A percentile compares a stretch with the other conserved stretches of the same genome.
These are phyloP conservation scores for Galeruca laticollis DNA, from an alignment of 2,888 invertebrate species.

Conservation along the genomic window DNA sequence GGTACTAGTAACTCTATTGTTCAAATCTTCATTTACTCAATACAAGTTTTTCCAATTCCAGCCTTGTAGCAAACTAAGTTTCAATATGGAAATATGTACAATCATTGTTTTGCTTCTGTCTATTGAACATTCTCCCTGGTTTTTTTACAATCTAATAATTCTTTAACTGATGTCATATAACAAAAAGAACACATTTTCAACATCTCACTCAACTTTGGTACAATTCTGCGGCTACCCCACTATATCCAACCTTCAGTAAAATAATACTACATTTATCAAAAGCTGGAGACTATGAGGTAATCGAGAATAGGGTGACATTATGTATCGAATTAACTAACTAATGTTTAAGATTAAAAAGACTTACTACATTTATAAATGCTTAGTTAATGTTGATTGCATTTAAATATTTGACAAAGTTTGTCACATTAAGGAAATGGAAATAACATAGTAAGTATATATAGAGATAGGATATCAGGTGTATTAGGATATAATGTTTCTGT, in stretches of 20 bases:
- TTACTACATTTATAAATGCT: too few relatives aligned
- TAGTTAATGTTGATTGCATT: too few relatives aligned
- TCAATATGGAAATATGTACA: background rate
- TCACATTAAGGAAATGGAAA: too few relatives aligned
- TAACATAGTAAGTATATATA: too few relatives aligned
- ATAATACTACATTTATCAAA: slow-evolving; percentile 29
- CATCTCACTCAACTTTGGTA: slow-evolving; percentile 64
- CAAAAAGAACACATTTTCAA: slow-evolving; percentile 60
- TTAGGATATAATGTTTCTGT: too few relatives aligned
- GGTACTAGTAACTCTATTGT: too few relatives aligned
- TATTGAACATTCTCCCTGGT: slow-evolving; percentile 20
- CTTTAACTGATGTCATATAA: slow-evolving; percentile 48
- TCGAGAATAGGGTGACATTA: slow-evolving; percentile 43
- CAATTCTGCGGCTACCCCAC: slow-evolving; percentile 48
- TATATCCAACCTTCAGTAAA: slow-evolving; percentile 26
- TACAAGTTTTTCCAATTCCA: background rate
- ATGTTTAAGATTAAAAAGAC: too few relatives aligned
- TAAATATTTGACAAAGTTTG: too few relatives aligned
- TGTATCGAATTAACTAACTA: slow-evolving; percentile 37
- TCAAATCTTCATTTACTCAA: too few relatives aligned
- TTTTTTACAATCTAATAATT: slow-evolving; percentile 50
- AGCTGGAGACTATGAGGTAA: slow-evolving; percentile 45
- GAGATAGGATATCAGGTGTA: too few relatives aligned
- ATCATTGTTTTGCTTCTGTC: slow-evolving; percentile 1
- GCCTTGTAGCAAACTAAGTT: background rate